phyloP scores from a whole-genome alignment of 2,113 vertebrate species.

The Plectropomus leopardus region DNA sequence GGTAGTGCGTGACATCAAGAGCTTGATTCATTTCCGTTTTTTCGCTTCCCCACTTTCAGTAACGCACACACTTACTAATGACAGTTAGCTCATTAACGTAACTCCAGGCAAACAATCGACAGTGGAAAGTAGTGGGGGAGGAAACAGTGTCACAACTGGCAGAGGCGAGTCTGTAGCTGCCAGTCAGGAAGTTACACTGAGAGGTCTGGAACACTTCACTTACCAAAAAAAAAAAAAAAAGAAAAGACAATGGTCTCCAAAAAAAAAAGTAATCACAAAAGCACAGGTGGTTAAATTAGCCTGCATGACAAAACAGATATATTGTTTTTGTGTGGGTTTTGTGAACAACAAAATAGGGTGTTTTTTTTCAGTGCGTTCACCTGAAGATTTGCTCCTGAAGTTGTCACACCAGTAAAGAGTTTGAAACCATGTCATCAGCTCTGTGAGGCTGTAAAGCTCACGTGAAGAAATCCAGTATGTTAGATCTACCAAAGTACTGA shows the following conservation, averaged over 20 bases:
- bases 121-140: background rate
- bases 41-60: conserved; percentile 46
- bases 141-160: conserved; percentile 2
- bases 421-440: background rate
- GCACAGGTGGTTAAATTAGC: background rate
- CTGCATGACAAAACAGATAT: background rate
- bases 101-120: conserved; percentile 33
- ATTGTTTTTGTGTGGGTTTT: background rate
- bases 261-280: conserved; percentile 2
- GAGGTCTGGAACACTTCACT: background rate
- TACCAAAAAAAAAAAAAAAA: background rate
- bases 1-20: conserved; percentile 40
- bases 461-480: background rate
- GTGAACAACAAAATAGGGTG: background rate
- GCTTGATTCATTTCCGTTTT: conserved; percentile 64
- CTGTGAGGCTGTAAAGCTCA: background rate
- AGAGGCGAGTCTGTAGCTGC: background rate
- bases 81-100: conserved; percentile 23
- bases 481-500: background rate
- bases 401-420: background rate
- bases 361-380: background rate
- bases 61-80: conserved; percentile 40
- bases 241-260: too few relatives aligned
- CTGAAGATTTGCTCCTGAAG: background rate
- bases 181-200: background rate